A percentile compares a stretch with the other conserved stretches of the same genome.
Evolutionary conservation across 2,888 invertebrate genomes (phyloP).

Genomic region (Dicyrtomina minuta): DNA sequence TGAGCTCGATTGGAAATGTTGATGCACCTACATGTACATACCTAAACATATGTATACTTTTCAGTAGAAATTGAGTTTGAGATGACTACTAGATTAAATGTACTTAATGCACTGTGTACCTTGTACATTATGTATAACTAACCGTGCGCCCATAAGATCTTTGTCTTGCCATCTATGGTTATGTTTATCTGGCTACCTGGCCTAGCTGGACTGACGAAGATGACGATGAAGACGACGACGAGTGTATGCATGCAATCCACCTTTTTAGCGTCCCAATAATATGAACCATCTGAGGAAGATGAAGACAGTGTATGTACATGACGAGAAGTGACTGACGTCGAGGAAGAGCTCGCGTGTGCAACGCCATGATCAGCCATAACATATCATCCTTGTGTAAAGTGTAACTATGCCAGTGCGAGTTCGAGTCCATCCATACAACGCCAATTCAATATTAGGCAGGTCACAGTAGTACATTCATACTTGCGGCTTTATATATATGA

Average conservation of each 20-base stretch:
- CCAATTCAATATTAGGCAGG: too few species aligned
- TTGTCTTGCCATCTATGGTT: slow-evolving; percentile 17
- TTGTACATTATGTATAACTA: not conserved
- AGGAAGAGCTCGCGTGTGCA: too few species aligned
- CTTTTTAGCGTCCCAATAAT: not conserved
- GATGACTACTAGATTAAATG: slow-evolving; percentile 9
- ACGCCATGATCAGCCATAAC: too few species aligned
- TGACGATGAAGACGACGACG: too few species aligned
- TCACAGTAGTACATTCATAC: too few species aligned
- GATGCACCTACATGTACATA: too few species aligned
- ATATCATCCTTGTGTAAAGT: too few species aligned
- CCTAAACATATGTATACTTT: not conserved
- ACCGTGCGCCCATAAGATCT: not conserved
- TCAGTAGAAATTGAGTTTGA: not conserved
- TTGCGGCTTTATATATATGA: too few species aligned
- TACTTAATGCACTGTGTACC: not conserved
- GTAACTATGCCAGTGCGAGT: too few species aligned
- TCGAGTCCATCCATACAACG: too few species aligned
- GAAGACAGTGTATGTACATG: not conserved
- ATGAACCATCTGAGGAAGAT: not conserved
- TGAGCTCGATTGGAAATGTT: slow-evolving; percentile 11
- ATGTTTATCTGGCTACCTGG: slow-evolving; percentile 5
- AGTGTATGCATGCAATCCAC: slow-evolving; percentile 11
- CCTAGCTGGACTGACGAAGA: slow-evolving; percentile 2
- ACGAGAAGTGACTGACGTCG: too few species aligned